Conservation (phyloP, 2,113 vertebrate species). For the Phoenicopterus ruber region DNA sequence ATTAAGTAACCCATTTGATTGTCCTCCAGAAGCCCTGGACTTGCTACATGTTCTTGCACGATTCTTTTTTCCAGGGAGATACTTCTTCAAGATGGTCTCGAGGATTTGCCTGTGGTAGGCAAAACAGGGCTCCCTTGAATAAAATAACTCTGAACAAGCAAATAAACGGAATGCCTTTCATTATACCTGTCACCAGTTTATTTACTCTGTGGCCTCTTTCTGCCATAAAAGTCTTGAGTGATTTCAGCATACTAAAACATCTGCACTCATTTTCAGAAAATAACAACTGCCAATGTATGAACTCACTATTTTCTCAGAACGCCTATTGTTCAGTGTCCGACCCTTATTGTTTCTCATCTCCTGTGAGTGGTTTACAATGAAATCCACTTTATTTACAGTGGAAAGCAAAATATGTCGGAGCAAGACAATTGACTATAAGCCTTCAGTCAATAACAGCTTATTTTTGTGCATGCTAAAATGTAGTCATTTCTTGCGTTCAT, state of each 20-base stretch:
- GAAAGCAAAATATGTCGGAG: slow-evolving; percentile 31
- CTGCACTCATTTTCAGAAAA: slow-evolving; percentile 53
- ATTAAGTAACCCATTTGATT: slow-evolving; percentile 14
- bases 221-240: slow-evolving; percentile 39
- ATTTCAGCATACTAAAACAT: slow-evolving; percentile 50
- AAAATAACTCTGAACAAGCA: slow-evolving; percentile 9
- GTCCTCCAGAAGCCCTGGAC: neutral
- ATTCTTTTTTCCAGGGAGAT: neutral
- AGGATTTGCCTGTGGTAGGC: slow-evolving; percentile 34
- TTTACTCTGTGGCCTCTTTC: slow-evolving; percentile 33
- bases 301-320: slow-evolving; percentile 48
- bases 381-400: slow-evolving; percentile 36
- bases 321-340: neutral
- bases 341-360: slow-evolving; percentile 52
- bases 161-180: slow-evolving; percentile 30
- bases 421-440: slow-evolving; percentile 3
- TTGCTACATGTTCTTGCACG: neutral
- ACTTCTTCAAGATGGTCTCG: neutral
- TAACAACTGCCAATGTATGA: slow-evolving; percentile 43
- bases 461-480: neutral
- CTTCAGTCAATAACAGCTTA: slow-evolving; percentile 17
- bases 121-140: slow-evolving; percentile 18
- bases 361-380: slow-evolving; percentile 40
- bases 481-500: neutral
- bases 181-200: slow-evolving; percentile 58